Percentiles rank a stretch among this genome's conserved stretches.
Evolutionary conservation across 2,113 vertebrate genomes (phyloP).

Genomic region (Dicaeum eximium): DNA sequence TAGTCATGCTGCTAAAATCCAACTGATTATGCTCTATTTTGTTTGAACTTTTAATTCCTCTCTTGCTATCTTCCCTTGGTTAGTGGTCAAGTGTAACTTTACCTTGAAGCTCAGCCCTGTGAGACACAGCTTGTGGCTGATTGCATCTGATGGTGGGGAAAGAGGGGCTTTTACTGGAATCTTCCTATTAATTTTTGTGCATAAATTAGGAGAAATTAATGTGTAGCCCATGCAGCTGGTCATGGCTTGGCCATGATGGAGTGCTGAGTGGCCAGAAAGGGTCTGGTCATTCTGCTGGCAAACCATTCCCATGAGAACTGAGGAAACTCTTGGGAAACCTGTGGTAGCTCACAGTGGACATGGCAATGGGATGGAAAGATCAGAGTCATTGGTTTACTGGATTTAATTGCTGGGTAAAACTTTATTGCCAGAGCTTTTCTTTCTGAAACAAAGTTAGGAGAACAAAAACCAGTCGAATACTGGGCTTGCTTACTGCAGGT

Average conservation of each 20-base stretch:
- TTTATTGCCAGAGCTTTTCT: not conserved
- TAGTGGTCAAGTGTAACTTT: not conserved
- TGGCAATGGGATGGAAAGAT: not conserved
- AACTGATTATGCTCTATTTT: not conserved
- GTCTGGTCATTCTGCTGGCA: not conserved
- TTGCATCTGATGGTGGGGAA: not conserved
- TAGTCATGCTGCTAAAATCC: not conserved
- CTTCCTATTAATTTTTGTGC: not conserved
- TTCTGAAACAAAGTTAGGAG: not conserved
- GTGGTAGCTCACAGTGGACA: rapidly evolving
- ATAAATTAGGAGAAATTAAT: not conserved
- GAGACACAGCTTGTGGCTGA: constrained; percentile 40
- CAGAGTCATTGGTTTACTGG: not conserved
- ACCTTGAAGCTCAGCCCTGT: not conserved
- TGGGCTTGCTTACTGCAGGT: not conserved
- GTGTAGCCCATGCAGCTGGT: not conserved
- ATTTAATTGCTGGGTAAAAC: not conserved
- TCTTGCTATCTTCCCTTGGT: not conserved
- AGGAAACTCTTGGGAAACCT: not conserved
- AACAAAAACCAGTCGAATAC: rapidly evolving
- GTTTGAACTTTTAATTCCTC: not conserved
- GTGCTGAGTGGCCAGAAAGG: not conserved
- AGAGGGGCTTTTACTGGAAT: not conserved
- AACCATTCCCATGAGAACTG: not conserved
- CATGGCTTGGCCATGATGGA: not conserved